A percentile compares a stretch with the other conserved stretches of the same genome.
Evolutionary conservation across 2,113 vertebrate species (phyloP).

Genomic region (Tychaedon coryphoeus): DNA sequence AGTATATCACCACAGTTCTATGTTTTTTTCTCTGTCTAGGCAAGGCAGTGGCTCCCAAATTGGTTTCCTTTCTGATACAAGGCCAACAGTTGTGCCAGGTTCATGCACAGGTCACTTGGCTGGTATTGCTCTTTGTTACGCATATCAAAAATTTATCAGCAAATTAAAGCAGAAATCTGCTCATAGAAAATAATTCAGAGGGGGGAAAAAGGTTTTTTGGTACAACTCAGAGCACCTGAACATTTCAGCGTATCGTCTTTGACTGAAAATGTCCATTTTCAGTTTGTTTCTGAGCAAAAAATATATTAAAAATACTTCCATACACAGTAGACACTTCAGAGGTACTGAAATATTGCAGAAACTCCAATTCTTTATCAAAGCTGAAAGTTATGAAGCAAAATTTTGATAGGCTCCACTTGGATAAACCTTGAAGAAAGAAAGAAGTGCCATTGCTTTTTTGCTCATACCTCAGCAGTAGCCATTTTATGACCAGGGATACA

Average conservation of each 20-base stretch:
- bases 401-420: background rate
- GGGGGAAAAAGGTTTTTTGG: accelerated
- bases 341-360: background rate
- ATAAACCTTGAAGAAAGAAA: slow-evolving; percentile 13
- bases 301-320: background rate
- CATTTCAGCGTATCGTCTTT: background rate
- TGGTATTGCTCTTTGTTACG: background rate
- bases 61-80: background rate
- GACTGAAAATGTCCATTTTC: background rate
- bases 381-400: background rate
- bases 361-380: background rate
- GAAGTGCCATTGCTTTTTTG: background rate
- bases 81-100: background rate
- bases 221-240: background rate
- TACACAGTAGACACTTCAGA: background rate
- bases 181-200: background rate
- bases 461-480: background rate
- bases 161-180: background rate
- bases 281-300: background rate
- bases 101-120: background rate
- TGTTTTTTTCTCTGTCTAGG: background rate
- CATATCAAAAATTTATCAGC: background rate
- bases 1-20: background rate
- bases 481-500: background rate
- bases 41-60: background rate